Conservation (phyloP, 2,888 invertebrate species). For the Cerceris ruficornis region DNA sequence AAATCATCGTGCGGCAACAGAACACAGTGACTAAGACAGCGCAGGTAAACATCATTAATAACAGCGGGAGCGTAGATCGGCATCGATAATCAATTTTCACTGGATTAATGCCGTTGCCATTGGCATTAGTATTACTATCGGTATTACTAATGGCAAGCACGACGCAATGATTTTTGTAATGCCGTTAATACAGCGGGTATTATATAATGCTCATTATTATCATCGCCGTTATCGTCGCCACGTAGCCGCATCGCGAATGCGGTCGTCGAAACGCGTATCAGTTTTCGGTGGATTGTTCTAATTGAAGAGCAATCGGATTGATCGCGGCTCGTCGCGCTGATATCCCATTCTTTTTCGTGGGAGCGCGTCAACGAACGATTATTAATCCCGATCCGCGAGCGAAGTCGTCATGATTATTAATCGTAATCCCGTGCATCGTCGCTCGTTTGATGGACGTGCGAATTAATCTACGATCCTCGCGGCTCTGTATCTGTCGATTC, state of each 20-base stretch:
- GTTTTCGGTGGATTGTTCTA: conserved; percentile 37
- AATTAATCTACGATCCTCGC: conserved; percentile 54
- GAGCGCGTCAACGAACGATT: conserved; percentile 22
- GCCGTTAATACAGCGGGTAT: conserved; percentile 24
- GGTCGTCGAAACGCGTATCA: conserved; percentile 28
- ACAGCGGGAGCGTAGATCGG: conserved; percentile 34
- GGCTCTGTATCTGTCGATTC: conserved; percentile 35
- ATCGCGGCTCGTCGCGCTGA: conserved; percentile 21
- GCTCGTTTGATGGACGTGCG: conserved; percentile 46
- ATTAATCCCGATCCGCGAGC: conserved; percentile 47
- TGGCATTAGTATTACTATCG: conserved; percentile 43
- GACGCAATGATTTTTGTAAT: conserved; percentile 26
- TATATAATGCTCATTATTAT: conserved; percentile 27
- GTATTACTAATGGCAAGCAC: conserved; percentile 24
- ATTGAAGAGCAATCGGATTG: conserved; percentile 45
- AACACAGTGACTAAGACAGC: neutral
- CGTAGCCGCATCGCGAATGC: neutral
- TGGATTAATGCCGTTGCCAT: conserved; percentile 53
- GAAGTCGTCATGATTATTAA: conserved; percentile 53
- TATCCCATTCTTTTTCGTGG: conserved; percentile 19
- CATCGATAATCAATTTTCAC: conserved; percentile 54
- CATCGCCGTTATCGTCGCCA: neutral
- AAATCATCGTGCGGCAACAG: no score
- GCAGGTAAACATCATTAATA: conserved; percentile 35
- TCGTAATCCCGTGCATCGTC: conserved; percentile 46